phyloP scores from a whole-genome alignment of 2,888 invertebrate species.

The Tricholauxania praeusta region DNA sequence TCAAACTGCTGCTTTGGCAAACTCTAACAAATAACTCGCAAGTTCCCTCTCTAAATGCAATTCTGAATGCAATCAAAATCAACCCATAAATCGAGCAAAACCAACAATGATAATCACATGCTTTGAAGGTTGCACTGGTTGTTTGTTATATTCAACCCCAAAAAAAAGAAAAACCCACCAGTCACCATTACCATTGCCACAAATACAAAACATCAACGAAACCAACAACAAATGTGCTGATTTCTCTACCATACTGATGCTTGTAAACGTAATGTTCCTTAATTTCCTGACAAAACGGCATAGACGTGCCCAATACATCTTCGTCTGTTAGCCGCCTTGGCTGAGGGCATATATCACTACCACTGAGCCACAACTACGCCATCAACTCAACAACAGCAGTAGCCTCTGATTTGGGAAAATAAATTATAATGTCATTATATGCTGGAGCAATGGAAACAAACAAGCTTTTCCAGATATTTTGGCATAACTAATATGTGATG shows the following conservation, averaged over 20 bases:
- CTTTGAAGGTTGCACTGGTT: background rate
- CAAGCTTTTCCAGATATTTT: too few relatives aligned
- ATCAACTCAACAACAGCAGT: too few relatives aligned
- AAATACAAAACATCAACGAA: background rate
- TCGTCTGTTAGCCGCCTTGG: slow-evolving; percentile 3
- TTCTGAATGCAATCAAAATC: slow-evolving; percentile 28
- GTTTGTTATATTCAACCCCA: background rate
- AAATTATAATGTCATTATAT: slow-evolving; percentile 66
- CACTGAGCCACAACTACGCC: background rate
- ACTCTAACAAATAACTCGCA: background rate
- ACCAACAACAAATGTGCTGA: slow-evolving; percentile 11
- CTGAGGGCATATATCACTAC: background rate
- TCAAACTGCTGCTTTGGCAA: slow-evolving; percentile 30
- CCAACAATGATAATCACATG: slow-evolving; percentile 42
- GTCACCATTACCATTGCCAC: background rate
- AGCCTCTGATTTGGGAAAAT: slow-evolving; percentile 58
- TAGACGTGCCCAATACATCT: slow-evolving; percentile 6
- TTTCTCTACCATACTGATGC: slow-evolving; percentile 8
- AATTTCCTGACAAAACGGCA: slow-evolving; percentile 1
- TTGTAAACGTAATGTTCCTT: slow-evolving; percentile 15
- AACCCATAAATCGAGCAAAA: slow-evolving; percentile 48
- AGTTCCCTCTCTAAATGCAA: slow-evolving; percentile 7
- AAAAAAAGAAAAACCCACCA: background rate
- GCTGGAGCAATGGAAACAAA: slow-evolving; percentile 42
- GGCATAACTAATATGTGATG: slow-evolving; percentile 1